Percentiles rank a stretch among this genome's conserved stretches.
These are phyloP conservation scores for Distichodus sexfasciatus DNA, from an alignment of 2,797 vertebrate genomes.

Conservation along the genomic window DNA sequence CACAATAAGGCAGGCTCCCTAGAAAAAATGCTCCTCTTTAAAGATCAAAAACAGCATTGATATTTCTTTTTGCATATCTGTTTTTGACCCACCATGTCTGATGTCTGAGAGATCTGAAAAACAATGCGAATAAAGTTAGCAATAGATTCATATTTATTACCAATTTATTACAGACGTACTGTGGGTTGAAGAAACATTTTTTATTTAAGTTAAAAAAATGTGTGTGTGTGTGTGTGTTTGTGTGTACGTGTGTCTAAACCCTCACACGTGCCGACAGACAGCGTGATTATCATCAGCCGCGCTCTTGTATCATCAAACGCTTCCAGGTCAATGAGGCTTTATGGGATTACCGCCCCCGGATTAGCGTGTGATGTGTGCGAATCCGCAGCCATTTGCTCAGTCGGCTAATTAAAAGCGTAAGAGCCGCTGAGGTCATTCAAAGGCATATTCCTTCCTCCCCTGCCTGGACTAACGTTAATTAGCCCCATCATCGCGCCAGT, in stretches of 20 bases:
- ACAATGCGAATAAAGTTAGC: too few relatives aligned
- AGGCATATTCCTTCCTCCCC: slow-evolving; percentile 52
- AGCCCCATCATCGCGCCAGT: slow-evolving; percentile 54
- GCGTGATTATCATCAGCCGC: slow-evolving; percentile 26
- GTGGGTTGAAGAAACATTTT: not conserved
- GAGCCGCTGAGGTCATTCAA: slow-evolving; percentile 39
- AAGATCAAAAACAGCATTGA: too few relatives aligned
- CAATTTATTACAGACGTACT: too few relatives aligned
- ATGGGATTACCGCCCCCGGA: slow-evolving; percentile 48
- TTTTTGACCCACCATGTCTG: too few relatives aligned
- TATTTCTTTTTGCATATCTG: too few relatives aligned
- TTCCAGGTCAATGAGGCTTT: slow-evolving; percentile 41
- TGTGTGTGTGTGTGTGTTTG: slow-evolving; percentile 4
- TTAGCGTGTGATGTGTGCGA: slow-evolving; percentile 24
- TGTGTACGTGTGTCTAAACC: not conserved
- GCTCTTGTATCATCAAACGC: slow-evolving; percentile 47
- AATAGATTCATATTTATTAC: too few relatives aligned
- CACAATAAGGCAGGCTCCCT: too few relatives aligned
- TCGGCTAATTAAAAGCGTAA: slow-evolving; percentile 50
- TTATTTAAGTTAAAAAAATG: not conserved
- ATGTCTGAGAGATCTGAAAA: too few relatives aligned
- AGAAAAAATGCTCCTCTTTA: too few relatives aligned
- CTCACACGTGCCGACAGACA: slow-evolving; percentile 2
- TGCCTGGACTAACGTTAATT: slow-evolving; percentile 62
- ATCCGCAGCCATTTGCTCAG: slow-evolving; percentile 43